Evolutionary conservation across 2,113 vertebrate genomes (phyloP), one percentile per base, ranked within the genome.

Genomic region (Coracopsis vasa): DNA sequence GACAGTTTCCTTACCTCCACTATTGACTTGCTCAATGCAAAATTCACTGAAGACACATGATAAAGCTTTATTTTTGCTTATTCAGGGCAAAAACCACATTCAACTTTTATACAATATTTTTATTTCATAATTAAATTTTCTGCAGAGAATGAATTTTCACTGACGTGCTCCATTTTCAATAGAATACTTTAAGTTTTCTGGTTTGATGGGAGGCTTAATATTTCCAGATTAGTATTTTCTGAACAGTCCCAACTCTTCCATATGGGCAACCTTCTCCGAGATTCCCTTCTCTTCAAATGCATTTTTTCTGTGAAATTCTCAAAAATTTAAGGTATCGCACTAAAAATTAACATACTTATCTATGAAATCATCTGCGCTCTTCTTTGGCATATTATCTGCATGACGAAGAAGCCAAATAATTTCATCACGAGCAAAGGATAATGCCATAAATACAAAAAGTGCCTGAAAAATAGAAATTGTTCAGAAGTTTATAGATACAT

Each of bases 381-480:
- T 99, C 98, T 99, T 99, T 95, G 99, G 99, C 98, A 99, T 99
- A 92, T 99, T 99, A 97, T 99, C 99, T 17, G 99, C 99, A 42
- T 99, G 99, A 92, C 99, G 98, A 81, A 99, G 99, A 18, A 99
- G 98, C 99, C 99, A 99, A 95, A 99, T 99, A 96, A 99, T 99
- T 98, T 99, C 99, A 97, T 99, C 99, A 19, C 99, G 99, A 91
- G 99, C 99, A 88, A 99, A 99, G 7, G 99, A 99, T 86, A 99
- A 97, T 6, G 99, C 99, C 99, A 99, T 99, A 97, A 99, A 99
- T 69, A 99, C 99, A 97, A 99, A 99, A 86, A 99, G 98, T 25
- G 99, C 99, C 99, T 99, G 73, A 53, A 94, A 91, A 94, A 89
- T 29, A 74, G 31, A 85, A 96, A 50, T 65, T 16, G 17, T 71